phyloP scores from a whole-genome alignment of 2,113 vertebrate genomes.

The Stegostoma tigrinum region DNA sequence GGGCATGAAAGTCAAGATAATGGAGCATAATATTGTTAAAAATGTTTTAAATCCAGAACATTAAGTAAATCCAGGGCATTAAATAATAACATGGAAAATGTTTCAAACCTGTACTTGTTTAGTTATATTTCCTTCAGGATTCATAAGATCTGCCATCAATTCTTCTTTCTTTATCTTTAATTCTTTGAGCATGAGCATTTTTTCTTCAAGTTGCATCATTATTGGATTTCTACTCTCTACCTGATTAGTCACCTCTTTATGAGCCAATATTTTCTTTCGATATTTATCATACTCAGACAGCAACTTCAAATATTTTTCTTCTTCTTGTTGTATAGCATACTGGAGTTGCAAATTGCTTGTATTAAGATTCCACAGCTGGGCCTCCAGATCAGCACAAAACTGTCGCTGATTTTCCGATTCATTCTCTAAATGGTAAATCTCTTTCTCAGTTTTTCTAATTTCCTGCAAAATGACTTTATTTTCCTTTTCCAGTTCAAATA shows the following conservation, averaged over 20 bases:
- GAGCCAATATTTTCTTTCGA: constrained; percentile 48
- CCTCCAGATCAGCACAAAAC: constrained; percentile 34
- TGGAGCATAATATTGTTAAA: neutral
- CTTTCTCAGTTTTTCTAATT: constrained; percentile 43
- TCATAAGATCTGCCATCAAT: constrained; percentile 48
- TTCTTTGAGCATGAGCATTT: constrained; percentile 42
- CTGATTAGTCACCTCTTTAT: constrained; percentile 43
- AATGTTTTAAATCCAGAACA: neutral
- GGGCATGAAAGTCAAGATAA: neutral
- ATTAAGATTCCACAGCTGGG: constrained; percentile 39
- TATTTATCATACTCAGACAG: constrained; percentile 44
- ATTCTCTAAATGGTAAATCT: constrained; percentile 41
- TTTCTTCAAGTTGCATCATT: constrained; percentile 48
- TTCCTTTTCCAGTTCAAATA: constrained; percentile 45
- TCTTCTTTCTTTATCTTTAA: constrained; percentile 46
- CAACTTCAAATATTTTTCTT: constrained; percentile 37
- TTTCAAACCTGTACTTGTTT: constrained; percentile 48
- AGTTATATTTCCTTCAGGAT: constrained; percentile 47
- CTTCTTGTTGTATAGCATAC: constrained; percentile 41
- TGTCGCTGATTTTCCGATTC: constrained; percentile 43
- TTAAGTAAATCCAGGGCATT: neutral
- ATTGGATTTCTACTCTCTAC: constrained; percentile 43
- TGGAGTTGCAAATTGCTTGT: constrained; percentile 46
- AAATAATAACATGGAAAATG: neutral
- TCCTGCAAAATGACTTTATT: constrained; percentile 39